Conservation (phyloP, 92 coral and sea anemone species). For the Metridium senile region DNA sequence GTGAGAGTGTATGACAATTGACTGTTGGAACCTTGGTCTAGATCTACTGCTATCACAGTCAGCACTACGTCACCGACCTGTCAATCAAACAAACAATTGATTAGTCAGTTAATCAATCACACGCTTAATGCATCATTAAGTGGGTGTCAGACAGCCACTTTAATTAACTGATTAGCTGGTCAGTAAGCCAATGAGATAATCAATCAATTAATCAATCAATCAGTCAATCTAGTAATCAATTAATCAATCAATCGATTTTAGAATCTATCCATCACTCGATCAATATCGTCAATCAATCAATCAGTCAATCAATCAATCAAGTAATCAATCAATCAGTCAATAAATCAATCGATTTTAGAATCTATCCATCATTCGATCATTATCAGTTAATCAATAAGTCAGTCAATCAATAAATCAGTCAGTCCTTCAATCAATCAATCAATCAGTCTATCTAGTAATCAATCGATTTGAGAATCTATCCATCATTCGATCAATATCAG, state of each 20-base stretch:
- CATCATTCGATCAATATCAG: background rate
- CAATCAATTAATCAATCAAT: background rate
- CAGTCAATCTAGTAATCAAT: background rate
- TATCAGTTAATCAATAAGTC: background rate
- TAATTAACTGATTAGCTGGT: no score
- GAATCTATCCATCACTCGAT: background rate
- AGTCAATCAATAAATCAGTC: background rate
- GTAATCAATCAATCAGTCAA: background rate
- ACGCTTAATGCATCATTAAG: background rate
- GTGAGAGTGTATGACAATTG: conserved; percentile 56
- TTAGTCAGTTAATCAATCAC: background rate
- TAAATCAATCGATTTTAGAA: background rate
- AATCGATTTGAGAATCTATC: no score
- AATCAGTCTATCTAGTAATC: background rate
- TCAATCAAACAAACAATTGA: background rate
- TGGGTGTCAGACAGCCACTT: no score
- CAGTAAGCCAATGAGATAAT: no score
- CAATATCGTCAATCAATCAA: background rate
- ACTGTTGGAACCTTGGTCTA: conserved; percentile 81
- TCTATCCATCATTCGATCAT: background rate
- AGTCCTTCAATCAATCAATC: background rate
- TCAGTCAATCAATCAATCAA: background rate
- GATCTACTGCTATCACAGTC: conserved; percentile 72
- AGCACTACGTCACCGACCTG: conserved; percentile 65
- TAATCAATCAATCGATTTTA: background rate